phyloP scores from a whole-genome alignment of 2,113 vertebrate species.

The Boulengeromyrus knoepffleri region DNA sequence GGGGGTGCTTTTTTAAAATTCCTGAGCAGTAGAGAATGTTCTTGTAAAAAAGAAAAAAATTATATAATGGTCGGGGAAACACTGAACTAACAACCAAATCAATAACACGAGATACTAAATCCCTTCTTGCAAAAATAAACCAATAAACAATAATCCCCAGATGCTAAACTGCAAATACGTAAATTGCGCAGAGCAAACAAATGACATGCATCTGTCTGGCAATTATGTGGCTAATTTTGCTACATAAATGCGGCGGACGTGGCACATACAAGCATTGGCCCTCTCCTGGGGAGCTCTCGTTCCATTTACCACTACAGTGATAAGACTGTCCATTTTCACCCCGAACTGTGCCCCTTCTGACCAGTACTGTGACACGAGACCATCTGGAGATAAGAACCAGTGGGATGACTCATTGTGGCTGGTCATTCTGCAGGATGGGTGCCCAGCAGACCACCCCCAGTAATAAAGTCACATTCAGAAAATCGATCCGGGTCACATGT shows the following conservation, averaged over 20 bases:
- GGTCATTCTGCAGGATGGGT: background rate
- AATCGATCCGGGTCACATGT: background rate
- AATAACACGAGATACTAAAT: background rate
- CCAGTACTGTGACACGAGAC: background rate
- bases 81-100: background rate
- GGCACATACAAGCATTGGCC: background rate
- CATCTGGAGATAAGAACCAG: background rate
- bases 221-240: background rate
- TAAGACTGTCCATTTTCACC: background rate
- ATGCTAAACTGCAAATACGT: background rate
- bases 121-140: background rate
- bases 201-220: background rate
- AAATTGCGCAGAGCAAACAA: background rate
- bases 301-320: background rate
- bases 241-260: background rate
- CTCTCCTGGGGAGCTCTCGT: background rate
- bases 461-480: background rate
- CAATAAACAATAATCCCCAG: background rate
- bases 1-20: background rate
- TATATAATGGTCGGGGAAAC: background rate
- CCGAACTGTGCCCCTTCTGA: background rate
- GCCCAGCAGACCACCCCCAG: background rate
- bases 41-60: background rate
- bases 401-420: background rate
- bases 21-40: background rate